Conservation (phyloP, 2,113 vertebrate genomes). For the Anhinga anhinga region DNA sequence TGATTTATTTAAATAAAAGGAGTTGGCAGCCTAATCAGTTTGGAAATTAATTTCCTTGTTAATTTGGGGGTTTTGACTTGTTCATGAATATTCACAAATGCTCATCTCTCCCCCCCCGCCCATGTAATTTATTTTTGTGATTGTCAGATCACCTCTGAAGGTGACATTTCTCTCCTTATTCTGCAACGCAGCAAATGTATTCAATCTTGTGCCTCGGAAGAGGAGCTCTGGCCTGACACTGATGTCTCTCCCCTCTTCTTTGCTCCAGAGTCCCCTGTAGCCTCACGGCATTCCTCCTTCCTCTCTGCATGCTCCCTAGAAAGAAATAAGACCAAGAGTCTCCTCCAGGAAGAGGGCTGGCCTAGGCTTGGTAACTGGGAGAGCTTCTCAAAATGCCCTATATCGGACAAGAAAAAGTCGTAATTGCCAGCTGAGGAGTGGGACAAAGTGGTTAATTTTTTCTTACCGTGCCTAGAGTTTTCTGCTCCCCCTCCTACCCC, state of each 20-base stretch:
- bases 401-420: not conserved
- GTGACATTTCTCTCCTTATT: conserved; percentile 48
- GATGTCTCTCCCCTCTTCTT: not conserved
- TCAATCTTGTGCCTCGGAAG: not conserved
- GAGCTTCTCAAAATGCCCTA: not conserved
- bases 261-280: not conserved
- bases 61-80: conserved; percentile 61
- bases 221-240: not conserved
- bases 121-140: conserved; percentile 49
- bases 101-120: not conserved
- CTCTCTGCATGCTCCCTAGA: not conserved
- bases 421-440: not conserved
- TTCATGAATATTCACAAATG: conserved; percentile 67
- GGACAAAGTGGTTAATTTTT: not conserved
- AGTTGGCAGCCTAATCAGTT: conserved; percentile 68
- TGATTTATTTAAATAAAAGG: conserved; percentile 67
- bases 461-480: not conserved
- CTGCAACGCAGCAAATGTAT: not conserved
- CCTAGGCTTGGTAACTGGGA: not conserved
- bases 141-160: conserved; percentile 68
- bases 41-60: conserved; percentile 71
- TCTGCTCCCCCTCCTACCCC: not conserved
- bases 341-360: not conserved
- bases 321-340: not conserved
- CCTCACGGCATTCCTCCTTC: not conserved